A percentile compares a stretch with the other conserved stretches of the same genome.
phyloP scores from a whole-genome alignment of 2,797 vertebrate genomes.

The Eulemur rubriventer region DNA sequence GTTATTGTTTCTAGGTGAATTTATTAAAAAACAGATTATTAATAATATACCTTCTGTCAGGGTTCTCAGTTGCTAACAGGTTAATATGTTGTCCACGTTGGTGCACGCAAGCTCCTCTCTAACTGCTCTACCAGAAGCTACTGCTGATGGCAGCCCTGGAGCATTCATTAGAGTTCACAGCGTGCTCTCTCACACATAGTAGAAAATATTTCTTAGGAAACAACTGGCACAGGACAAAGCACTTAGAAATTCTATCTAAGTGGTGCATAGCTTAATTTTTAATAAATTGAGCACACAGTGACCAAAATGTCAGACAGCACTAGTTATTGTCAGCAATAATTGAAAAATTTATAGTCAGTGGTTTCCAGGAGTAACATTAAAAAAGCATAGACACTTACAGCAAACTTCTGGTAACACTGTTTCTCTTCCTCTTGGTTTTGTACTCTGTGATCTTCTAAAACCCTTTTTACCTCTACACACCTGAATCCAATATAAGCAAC shows the following conservation, averaged over 20 bases:
- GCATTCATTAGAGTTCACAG: not conserved
- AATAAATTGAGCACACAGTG: constrained; percentile 29
- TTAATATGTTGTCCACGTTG: rapidly evolving
- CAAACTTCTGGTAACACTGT: not conserved
- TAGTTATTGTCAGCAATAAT: constrained; percentile 14
- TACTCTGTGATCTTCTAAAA: not conserved
- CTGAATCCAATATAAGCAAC: not conserved
- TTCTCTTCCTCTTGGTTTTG: not conserved
- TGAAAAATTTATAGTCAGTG: constrained; percentile 13
- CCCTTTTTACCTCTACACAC: not conserved
- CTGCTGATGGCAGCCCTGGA: not conserved
- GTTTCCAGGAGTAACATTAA: not conserved
- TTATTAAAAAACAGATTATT: not conserved
- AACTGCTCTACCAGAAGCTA: not conserved
- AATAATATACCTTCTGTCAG: rapidly evolving
- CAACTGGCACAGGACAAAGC: not conserved
- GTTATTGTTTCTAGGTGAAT: not conserved
- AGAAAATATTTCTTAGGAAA: not conserved
- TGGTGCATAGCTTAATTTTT: not conserved
- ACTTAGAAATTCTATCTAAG: not conserved
- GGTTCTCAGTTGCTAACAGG: not conserved
- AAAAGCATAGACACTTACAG: not conserved
- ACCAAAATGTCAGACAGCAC: not conserved
- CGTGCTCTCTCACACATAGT: not conserved
- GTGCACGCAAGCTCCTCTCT: not conserved